Percentiles rank a stretch among this genome's conserved stretches.
Evolutionary conservation across 1,140 invertebrate species (phyloP).

Genomic region (Choristoneura fumiferana): DNA sequence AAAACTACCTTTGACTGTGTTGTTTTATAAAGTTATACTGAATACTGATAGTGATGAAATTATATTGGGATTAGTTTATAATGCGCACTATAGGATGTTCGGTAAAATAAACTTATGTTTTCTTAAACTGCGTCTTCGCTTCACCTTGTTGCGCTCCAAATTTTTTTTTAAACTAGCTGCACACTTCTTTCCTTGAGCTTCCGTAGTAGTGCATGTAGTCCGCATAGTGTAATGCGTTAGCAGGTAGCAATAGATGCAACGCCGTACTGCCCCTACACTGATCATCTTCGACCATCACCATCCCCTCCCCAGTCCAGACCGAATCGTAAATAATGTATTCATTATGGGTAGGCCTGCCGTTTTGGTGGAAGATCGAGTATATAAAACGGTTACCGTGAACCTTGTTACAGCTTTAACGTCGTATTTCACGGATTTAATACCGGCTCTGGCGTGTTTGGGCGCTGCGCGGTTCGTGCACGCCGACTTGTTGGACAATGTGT

Average conservation of each 20-base stretch:
- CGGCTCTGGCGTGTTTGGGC: conserved; percentile 84
- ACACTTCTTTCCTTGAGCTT: background rate
- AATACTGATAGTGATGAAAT: background rate
- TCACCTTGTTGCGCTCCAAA: background rate
- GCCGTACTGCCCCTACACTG: background rate
- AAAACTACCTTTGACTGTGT: no score
- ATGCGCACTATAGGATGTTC: background rate
- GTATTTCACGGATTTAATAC: conserved; percentile 84
- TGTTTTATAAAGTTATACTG: no score
- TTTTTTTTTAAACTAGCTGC: background rate
- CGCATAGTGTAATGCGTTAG: background rate
- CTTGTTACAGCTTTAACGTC: conserved; percentile 82
- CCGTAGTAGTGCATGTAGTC: conserved; percentile 9
- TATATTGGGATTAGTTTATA: conserved; percentile 57
- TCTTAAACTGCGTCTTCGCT: background rate
- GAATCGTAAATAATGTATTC: conserved; percentile 67
- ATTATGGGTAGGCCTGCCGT: conserved; percentile 38
- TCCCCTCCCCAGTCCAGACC: background rate
- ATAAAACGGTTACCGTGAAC: conserved; percentile 24
- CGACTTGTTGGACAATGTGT: conserved; percentile 85
- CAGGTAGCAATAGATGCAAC: background rate
- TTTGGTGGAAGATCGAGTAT: background rate
- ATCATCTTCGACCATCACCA: background rate
- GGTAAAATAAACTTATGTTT: background rate
- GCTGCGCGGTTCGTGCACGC: conserved; percentile 88